Conservation (phyloP, 2,888 invertebrate species). For the Malthinus seriepunctatus region DNA sequence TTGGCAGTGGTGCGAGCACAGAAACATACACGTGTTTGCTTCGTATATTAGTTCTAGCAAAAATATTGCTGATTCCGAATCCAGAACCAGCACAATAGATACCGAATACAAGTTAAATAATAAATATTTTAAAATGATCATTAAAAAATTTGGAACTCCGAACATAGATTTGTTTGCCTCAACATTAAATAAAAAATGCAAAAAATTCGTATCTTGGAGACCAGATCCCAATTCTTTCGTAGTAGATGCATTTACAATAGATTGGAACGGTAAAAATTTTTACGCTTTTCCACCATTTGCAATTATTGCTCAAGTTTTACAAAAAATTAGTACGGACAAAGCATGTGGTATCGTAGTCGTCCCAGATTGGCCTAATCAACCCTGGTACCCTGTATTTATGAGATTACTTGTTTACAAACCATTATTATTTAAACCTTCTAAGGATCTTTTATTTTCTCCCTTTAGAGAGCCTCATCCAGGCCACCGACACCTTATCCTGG, state of each 20-base stretch:
- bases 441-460: constrained; percentile 13
- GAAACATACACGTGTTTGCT: constrained; percentile 11
- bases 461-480: constrained; percentile 5
- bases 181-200: constrained; percentile 12
- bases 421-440: not conserved
- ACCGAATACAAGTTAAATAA: constrained; percentile 7
- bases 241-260: constrained; percentile 20
- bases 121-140: not conserved
- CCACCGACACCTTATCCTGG: constrained; percentile 27
- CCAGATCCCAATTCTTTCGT: constrained; percentile 11
- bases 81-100: constrained; percentile 4
- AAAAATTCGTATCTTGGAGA: constrained; percentile 12
- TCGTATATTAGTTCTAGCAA: constrained; percentile 13
- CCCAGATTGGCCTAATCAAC: constrained; percentile 38
- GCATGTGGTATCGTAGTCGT: constrained; percentile 41
- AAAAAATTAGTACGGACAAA: constrained; percentile 40
- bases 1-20: constrained; percentile 22
- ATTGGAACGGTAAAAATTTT: constrained; percentile 4
- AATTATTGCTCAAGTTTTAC: constrained; percentile 34
- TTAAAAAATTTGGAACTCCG: constrained; percentile 1
- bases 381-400: constrained; percentile 39
- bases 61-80: constrained; percentile 15
- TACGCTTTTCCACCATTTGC: constrained; percentile 41
- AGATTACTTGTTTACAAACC: not conserved
- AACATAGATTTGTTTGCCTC: constrained; percentile 10